phyloP scores from a whole-genome alignment of 2,888 invertebrate species.

The Chloroclysta siterata region DNA sequence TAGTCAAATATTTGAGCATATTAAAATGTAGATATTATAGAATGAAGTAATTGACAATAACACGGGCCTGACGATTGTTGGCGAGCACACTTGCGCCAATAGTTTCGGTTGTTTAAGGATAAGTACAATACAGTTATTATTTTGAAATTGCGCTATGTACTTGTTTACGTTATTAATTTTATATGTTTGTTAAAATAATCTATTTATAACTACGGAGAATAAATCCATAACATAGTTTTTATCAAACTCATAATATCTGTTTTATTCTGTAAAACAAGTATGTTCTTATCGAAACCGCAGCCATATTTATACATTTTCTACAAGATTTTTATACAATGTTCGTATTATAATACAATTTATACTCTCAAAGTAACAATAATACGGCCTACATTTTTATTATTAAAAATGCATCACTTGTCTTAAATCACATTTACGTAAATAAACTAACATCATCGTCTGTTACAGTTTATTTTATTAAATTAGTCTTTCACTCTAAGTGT shows the following conservation, averaged over 20 bases:
- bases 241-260: constrained; percentile 36
- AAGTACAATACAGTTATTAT: constrained; percentile 70
- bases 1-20: constrained; percentile 85
- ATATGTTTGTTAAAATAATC: constrained; percentile 62
- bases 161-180: constrained; percentile 68
- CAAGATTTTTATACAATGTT: constrained; percentile 54
- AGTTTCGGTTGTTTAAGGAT: constrained; percentile 65
- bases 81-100: constrained; percentile 42
- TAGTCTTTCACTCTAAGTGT: constrained; percentile 68
- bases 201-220: constrained; percentile 19
- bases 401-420: constrained; percentile 50
- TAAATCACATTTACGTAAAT: constrained; percentile 52
- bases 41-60: constrained; percentile 84
- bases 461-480: constrained; percentile 44
- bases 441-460: constrained; percentile 54
- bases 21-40: constrained; percentile 81
- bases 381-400: constrained; percentile 52
- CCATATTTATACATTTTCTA: constrained; percentile 66
- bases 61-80: constrained; percentile 70
- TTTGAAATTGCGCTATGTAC: constrained; percentile 57
- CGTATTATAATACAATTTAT: constrained; percentile 42
- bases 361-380: constrained; percentile 26
- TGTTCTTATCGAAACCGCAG: constrained; percentile 43
- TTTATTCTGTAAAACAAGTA: constrained; percentile 39
- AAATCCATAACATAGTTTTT: constrained; percentile 33